Evolutionary conservation across 1,140 invertebrate species (phyloP), one percentile per base, ranked within the genome.

Genomic region (Megathymus violae): DNA sequence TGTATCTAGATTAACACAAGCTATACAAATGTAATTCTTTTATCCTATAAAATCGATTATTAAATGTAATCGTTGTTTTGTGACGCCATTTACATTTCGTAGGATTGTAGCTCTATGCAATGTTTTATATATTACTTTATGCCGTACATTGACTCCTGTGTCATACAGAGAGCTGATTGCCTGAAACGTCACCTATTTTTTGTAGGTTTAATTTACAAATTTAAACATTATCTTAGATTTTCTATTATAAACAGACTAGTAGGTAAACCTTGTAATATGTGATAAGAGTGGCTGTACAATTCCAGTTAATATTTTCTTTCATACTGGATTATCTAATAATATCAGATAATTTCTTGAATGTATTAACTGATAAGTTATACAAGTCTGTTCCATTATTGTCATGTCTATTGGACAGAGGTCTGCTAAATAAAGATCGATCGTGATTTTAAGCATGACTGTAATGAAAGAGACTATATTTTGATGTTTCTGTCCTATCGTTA

Each of bases 271-370:
- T 87, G 78, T 88, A 75, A 79, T 81, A 82, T 90, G 86, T 89
- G 86, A 88, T 89, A 91, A 91, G 83, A 80, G 85, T 83, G 88
- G 86, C 86, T 91, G 88, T 89, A 87, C 83, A 75, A 74, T 79
- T 84, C 63, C 70, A 22, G 34, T 64, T 40, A 44, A 58, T 58
- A 16, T 13, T 46, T 59, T 22, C 3, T 13, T 15, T 11, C 22
- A 15, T 47, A 17, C 16, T 47, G 1, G 6, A 50, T 50, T 50
- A 36, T 36, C 34, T 36, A 38, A 31, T 38, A 38, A 56, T n/a
- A n/a, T n/a, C 27, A 27, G 14, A 31, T 17, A 47, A 46, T 56
- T 38, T 38, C 11, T 22, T 4, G 16, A 50, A 76, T 51, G 46
- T n/a, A n/a, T n/a, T 36, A 50, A 50, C 14, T 59, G 36, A 54